Evolutionary conservation across 2,888 invertebrate species (phyloP).

Genomic region (Drosophila paranaensis): DNA sequence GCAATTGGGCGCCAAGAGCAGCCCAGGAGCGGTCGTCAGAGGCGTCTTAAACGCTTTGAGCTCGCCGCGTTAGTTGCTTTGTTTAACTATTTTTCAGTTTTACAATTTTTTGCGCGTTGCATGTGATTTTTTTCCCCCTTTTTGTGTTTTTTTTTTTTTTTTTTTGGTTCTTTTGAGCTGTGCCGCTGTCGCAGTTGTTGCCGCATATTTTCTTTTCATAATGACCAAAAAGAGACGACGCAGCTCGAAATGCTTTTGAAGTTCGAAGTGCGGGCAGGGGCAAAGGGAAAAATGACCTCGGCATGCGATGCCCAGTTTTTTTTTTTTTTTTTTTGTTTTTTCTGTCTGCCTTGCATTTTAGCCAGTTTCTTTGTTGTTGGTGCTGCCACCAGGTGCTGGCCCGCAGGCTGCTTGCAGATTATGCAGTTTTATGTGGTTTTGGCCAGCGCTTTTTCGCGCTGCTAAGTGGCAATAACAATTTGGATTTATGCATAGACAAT

Average conservation of each 20-base stretch:
- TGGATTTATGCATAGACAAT: slow-evolving; percentile 63
- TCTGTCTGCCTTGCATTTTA: slow-evolving; percentile 50
- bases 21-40: neutral
- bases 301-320: slow-evolving; percentile 40
- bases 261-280: slow-evolving; percentile 50
- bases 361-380: slow-evolving; percentile 32
- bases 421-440: slow-evolving; percentile 36
- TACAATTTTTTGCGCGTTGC: slow-evolving; percentile 25
- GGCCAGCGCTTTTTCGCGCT: slow-evolving; percentile 29
- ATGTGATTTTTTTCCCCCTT: slow-evolving; percentile 10
- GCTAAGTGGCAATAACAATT: slow-evolving; percentile 74
- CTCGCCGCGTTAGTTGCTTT: slow-evolving; percentile 27
- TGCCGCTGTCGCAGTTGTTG: slow-evolving; percentile 31
- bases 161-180: slow-evolving; percentile 30
- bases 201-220: slow-evolving; percentile 71
- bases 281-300: slow-evolving; percentile 61
- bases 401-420: slow-evolving; percentile 34
- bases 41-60: slow-evolving; percentile 35
- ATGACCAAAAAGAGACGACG: slow-evolving; percentile 73
- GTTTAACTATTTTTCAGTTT: slow-evolving; percentile 2
- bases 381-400: slow-evolving; percentile 40
- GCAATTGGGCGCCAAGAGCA: slow-evolving; percentile 51
- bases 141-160: too few relatives aligned
- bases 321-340: slow-evolving; percentile 9
- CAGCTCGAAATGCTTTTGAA: slow-evolving; percentile 72